phyloP scores from a whole-genome alignment of 2,113 vertebrate genomes.

The Oxyura jamaicensis region DNA sequence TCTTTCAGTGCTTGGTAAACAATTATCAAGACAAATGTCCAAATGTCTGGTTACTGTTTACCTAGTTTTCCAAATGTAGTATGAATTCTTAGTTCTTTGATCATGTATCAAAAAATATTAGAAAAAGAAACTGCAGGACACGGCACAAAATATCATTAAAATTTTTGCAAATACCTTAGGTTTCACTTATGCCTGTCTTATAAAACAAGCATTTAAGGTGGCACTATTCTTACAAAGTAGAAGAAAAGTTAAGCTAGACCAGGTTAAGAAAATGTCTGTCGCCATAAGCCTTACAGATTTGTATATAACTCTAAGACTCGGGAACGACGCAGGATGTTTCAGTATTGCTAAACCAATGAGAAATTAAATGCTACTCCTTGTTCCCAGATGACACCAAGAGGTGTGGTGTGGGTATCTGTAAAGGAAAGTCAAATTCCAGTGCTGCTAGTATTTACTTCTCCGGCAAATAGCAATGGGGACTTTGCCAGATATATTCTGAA shows the following conservation, averaged over 20 bases:
- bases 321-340: neutral
- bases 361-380: neutral
- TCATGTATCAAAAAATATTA: neutral
- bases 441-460: neutral
- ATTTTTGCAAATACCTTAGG: neutral
- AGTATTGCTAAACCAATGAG: neutral
- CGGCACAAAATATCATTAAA: neutral
- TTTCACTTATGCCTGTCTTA: neutral
- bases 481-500: neutral
- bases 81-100: neutral
- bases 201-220: neutral
- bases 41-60: neutral
- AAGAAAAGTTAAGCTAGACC: neutral
- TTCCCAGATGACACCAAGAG: neutral
- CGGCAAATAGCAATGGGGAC: neutral
- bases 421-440: neutral
- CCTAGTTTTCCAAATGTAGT: neutral
- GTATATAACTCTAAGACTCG: neutral
- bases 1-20: neutral
- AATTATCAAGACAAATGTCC: neutral
- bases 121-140: neutral
- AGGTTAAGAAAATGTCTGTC: neutral
- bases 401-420: neutral
- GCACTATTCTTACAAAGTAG: neutral
- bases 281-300: neutral